Evolutionary conservation across 2,113 vertebrate genomes (phyloP).

Genomic region (Calonectris borealis): DNA sequence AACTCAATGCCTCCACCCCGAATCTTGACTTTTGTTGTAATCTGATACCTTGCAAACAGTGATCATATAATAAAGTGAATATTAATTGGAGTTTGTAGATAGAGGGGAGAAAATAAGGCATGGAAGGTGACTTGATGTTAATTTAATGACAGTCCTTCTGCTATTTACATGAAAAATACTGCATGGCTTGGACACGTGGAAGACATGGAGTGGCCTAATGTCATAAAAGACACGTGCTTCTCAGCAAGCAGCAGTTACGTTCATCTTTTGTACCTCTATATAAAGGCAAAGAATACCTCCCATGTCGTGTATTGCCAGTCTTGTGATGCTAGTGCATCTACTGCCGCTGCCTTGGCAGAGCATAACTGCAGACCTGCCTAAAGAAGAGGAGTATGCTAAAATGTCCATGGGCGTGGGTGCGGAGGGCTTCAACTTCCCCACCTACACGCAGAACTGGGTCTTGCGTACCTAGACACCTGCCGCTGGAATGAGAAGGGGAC

Average conservation of each 20-base stretch:
- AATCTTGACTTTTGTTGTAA: background rate
- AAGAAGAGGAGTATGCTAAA: background rate
- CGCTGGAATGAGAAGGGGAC: background rate
- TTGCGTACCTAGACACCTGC: background rate
- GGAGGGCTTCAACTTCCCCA: background rate
- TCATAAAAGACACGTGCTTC: background rate
- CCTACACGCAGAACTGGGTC: background rate
- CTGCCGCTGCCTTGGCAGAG: background rate
- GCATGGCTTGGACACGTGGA: background rate
- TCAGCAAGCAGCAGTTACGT: background rate
- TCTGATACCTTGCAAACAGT: background rate
- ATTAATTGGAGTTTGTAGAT: background rate
- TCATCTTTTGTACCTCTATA: background rate
- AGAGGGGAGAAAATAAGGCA: background rate
- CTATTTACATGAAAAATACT: background rate
- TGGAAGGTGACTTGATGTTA: background rate
- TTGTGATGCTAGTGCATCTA: background rate
- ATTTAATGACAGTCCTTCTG: background rate
- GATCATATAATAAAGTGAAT: background rate
- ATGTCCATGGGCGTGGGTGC: fast-evolving
- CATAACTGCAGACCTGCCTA: background rate
- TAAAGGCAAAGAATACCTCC: background rate
- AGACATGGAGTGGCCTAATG: background rate
- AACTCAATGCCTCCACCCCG: background rate
- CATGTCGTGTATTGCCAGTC: background rate